Percentiles rank a stretch among this genome's conserved stretches.
These are phyloP conservation scores for Chironomus riparius DNA, from an alignment of 2,888 invertebrate species.

Conservation along the genomic window DNA sequence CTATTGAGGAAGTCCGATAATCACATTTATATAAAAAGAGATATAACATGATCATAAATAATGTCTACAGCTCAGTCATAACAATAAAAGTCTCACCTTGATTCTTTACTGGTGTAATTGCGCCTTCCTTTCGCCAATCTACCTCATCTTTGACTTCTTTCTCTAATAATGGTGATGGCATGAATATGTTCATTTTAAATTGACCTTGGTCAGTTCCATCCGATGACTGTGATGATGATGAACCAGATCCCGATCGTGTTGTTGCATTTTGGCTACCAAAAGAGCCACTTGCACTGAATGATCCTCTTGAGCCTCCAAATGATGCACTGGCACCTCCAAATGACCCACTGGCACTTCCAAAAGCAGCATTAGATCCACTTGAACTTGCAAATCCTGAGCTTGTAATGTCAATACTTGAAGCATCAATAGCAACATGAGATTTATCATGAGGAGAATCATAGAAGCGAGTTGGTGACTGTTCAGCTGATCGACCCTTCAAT, in stretches of 20 bases:
- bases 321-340: background rate
- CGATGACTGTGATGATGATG: background rate
- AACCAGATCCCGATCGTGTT: background rate
- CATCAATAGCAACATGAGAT: background rate
- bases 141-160: constrained; percentile 42
- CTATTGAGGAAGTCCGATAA: background rate
- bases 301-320: background rate
- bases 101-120: constrained; percentile 76
- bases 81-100: constrained; percentile 46
- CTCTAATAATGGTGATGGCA: background rate
- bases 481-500: background rate
- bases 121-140: constrained; percentile 71
- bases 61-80: background rate
- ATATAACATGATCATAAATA: background rate
- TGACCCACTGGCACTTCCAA: background rate
- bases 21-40: background rate
- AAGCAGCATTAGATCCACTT: background rate
- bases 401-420: background rate
- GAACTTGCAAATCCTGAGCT: background rate
- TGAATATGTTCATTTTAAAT: background rate
- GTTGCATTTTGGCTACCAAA: background rate
- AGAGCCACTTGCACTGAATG: background rate
- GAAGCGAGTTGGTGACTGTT: background rate
- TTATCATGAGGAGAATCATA: background rate
- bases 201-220: background rate